Percentiles rank a stretch among this genome's conserved stretches.
Evolutionary conservation across 2,797 vertebrate species (phyloP).

Genomic region (Leptodactylus fallax): DNA sequence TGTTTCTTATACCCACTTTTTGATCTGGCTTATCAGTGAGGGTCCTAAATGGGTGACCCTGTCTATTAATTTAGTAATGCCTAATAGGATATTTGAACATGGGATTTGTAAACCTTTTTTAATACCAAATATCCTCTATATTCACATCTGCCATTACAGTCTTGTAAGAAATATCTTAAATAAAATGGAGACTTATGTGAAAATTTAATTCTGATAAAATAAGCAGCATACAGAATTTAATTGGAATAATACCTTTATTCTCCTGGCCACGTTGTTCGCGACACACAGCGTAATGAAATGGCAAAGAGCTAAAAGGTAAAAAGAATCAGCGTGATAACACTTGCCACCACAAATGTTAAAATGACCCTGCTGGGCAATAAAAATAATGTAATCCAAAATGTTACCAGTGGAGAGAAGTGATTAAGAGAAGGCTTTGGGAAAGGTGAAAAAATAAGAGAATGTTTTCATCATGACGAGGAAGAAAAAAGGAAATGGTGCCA

Average conservation of each 20-base stretch:
- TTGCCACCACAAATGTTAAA: conserved; percentile 58
- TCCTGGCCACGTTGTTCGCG: conserved; percentile 40
- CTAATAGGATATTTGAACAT: not conserved
- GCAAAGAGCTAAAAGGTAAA: conserved; percentile 60
- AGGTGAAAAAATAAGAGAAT: conserved; percentile 40
- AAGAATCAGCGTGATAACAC: conserved; percentile 58
- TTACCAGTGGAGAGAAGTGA: conserved; percentile 56
- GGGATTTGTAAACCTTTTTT: not conserved
- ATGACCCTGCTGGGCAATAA: conserved; percentile 60
- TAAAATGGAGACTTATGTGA: conserved; percentile 7
- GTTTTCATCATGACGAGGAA: conserved; percentile 23
- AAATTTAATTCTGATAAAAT: conserved; percentile 42
- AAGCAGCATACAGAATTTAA: conserved; percentile 41
- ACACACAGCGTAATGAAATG: conserved; percentile 54
- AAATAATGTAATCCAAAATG: conserved; percentile 63
- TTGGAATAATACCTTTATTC: conserved; percentile 56
- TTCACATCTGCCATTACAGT: not conserved
- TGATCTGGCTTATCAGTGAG: not conserved
- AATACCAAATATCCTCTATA: not conserved
- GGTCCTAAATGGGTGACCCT: not conserved
- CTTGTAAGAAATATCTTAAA: not conserved
- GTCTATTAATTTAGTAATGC: not conserved
- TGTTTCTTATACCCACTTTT: not conserved
- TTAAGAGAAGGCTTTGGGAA: conserved; percentile 46
- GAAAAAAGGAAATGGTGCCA: conserved; percentile 8